phyloP scores from a whole-genome alignment of 2,888 invertebrate genomes.

The Chymomyza amoena region DNA sequence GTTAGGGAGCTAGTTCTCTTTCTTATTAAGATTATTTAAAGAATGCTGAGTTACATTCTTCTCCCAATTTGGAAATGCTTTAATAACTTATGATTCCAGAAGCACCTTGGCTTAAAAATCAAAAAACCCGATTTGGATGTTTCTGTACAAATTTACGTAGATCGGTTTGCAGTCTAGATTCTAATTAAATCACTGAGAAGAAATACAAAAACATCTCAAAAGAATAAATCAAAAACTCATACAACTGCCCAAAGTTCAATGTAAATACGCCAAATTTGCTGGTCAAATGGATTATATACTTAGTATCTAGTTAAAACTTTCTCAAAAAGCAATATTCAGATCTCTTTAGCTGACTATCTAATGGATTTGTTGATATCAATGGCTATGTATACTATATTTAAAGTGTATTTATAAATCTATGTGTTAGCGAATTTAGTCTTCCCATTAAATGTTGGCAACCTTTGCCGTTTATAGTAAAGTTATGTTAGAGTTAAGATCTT shows the following conservation, averaged over 20 bases:
- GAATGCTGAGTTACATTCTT: too few relatives aligned
- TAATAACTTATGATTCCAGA: too few relatives aligned
- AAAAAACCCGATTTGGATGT: too few relatives aligned
- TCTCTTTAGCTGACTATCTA: not conserved
- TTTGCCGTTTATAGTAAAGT: not conserved
- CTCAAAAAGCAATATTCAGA: not conserved
- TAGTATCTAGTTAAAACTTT: not conserved
- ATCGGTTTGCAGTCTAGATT: too few relatives aligned
- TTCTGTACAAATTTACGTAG: too few relatives aligned
- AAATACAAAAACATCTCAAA: not conserved
- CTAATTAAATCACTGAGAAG: too few relatives aligned
- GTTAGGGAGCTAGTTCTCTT: too few relatives aligned
- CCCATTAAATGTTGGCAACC: not conserved
- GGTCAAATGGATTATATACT: not conserved
- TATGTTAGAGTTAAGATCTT: not conserved
- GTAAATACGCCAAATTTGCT: not conserved
- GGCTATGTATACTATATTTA: not conserved
- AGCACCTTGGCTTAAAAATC: too few relatives aligned
- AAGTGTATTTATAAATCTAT: not conserved
- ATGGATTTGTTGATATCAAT: not conserved
- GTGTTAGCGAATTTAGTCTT: not conserved
- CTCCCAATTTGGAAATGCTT: too few relatives aligned
- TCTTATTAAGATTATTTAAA: too few relatives aligned
- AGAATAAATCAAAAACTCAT: not conserved
- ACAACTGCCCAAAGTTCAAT: not conserved